Evolutionary conservation across 2,113 vertebrate genomes (phyloP).

Genomic region (Ictalurus punctatus): DNA sequence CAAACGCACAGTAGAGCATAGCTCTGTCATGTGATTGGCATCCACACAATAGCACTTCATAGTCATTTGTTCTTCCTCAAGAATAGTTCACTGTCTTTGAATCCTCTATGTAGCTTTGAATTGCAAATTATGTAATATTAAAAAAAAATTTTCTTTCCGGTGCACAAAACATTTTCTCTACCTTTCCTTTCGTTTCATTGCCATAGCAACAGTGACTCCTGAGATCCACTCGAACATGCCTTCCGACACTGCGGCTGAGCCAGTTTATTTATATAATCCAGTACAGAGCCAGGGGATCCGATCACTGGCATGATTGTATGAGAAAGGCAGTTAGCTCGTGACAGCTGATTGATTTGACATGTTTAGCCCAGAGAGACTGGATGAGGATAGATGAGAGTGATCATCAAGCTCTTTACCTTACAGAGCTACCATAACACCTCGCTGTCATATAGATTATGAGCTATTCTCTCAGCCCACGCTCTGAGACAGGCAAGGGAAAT

Average conservation of each 20-base stretch:
- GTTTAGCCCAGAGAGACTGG: slow-evolving; percentile 34
- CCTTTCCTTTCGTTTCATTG: slow-evolving; percentile 45
- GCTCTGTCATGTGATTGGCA: slow-evolving; percentile 30
- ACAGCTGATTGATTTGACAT: slow-evolving; percentile 46
- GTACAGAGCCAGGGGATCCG: slow-evolving; percentile 39
- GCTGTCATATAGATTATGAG: slow-evolving; percentile 43
- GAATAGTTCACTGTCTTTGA: slow-evolving; percentile 5
- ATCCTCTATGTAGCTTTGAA: slow-evolving; percentile 11
- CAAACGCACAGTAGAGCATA: slow-evolving; percentile 7
- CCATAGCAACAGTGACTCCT: slow-evolving; percentile 55
- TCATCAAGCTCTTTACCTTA: slow-evolving; percentile 37
- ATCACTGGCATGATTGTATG: slow-evolving; percentile 44
- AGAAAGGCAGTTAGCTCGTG: slow-evolving; percentile 30
- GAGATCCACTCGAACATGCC: slow-evolving; percentile 40
- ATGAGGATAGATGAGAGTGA: slow-evolving; percentile 38
- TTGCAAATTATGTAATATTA: slow-evolving; percentile 12
- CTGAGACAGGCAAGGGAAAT: slow-evolving; percentile 26
- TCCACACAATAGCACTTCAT: slow-evolving; percentile 7
- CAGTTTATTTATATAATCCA: slow-evolving; percentile 44
- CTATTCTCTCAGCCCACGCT: slow-evolving; percentile 35
- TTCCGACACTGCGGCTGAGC: slow-evolving; percentile 40
- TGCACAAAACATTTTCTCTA: slow-evolving; percentile 37
- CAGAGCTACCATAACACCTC: slow-evolving; percentile 26
- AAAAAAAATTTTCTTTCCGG: not conserved
- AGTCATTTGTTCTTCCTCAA: slow-evolving; percentile 16